Base-by-base conservation (phyloP, 2,797 vertebrate genomes). In the Pipistrellus kuhlii region DNA sequence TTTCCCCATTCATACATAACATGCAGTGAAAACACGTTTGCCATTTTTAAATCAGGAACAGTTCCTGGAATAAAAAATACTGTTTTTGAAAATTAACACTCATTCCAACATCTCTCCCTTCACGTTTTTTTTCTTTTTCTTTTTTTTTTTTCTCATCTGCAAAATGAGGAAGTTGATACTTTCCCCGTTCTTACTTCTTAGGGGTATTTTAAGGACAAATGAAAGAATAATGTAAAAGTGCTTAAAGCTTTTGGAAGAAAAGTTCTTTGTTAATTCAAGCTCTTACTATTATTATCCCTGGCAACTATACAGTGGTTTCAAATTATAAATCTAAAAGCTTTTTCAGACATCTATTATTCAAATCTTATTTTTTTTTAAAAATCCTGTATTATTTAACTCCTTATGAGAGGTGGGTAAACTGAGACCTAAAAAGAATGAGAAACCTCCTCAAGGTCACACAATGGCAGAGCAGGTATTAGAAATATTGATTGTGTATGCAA, bases 281-380 rank as follows among this genome's bases (percentile, higher is more conserved):
- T 73, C 69, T 87, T 78, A 55, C 78, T 91, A 68, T 92, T 93
- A 95, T 88, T 92, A 90, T 95, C 91, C 73, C 62, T 0, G 4
- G 78, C 90, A 92, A 81, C 27, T 17, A 62, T 18, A 80, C 21
- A 66, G 62, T 3, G n/a, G 78, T 55, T 96, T 90, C 48, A 77
- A 95, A 90, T 59, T 66, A 82, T 80, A 73, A 95, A 93, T 92
- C 78, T 78, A 81, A 96, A 94, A 95, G 82, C 90, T 78, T 86
- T 91, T 93, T 55, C 71, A 92, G 93, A 87, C 66, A 95, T 95
- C 73, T 90, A 88, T 95, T 97, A 97, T 95, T 95, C 69, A 96
- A 90, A 94, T 92, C 17, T 81, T 53, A 92, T 86, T 9, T 57
- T 51, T 41, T 41, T 41, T 38, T 38, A 73, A 73, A 75, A 73